Percentiles rank a stretch among this genome's conserved stretches.
phyloP scores from a whole-genome alignment of 2,113 vertebrate genomes.

The Lates calcarifer region DNA sequence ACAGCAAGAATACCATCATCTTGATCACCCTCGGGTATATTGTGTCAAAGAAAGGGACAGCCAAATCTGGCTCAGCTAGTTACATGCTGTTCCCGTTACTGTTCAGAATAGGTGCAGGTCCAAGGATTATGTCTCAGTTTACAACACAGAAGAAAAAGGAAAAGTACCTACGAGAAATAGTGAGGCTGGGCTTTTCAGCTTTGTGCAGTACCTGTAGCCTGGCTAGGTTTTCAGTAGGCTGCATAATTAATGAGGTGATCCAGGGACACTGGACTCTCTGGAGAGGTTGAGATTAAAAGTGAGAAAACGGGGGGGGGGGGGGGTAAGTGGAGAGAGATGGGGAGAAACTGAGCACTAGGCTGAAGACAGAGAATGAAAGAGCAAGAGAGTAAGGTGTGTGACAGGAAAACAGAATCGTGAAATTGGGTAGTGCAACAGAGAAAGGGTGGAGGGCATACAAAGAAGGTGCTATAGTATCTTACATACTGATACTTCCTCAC shows the following conservation, averaged over 20 bases:
- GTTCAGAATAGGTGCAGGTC: constrained; percentile 43
- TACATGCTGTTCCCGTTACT: constrained; percentile 39
- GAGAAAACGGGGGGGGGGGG: constrained; percentile 51
- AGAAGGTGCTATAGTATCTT: constrained; percentile 48
- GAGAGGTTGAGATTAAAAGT: constrained; percentile 69
- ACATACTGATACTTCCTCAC: constrained; percentile 47
- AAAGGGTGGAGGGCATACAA: constrained; percentile 57
- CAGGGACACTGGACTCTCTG: constrained; percentile 62
- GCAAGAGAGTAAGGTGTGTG: constrained; percentile 60
- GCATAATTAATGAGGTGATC: constrained; percentile 72
- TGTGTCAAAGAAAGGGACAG: constrained; percentile 45
- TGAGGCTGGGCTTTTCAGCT: constrained; percentile 51
- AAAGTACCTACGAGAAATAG: constrained; percentile 31
- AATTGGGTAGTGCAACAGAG: constrained; percentile 53
- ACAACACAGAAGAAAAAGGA: constrained; percentile 33
- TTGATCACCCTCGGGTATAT: constrained; percentile 35
- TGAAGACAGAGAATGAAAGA: constrained; percentile 34
- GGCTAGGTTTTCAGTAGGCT: constrained; percentile 62
- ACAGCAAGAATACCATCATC: constrained; percentile 36
- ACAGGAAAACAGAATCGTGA: constrained; percentile 67
- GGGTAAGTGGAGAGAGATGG: constrained; percentile 42
- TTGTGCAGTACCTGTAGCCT: constrained; percentile 60
- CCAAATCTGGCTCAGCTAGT: constrained; percentile 57
- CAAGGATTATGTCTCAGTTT: constrained; percentile 61
- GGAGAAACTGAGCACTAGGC: constrained; percentile 28